Percentiles rank a stretch among this genome's conserved stretches.
These are phyloP conservation scores for Aphidius gifuensis DNA, from an alignment of 1,140 invertebrate species.

Conservation along the genomic window DNA sequence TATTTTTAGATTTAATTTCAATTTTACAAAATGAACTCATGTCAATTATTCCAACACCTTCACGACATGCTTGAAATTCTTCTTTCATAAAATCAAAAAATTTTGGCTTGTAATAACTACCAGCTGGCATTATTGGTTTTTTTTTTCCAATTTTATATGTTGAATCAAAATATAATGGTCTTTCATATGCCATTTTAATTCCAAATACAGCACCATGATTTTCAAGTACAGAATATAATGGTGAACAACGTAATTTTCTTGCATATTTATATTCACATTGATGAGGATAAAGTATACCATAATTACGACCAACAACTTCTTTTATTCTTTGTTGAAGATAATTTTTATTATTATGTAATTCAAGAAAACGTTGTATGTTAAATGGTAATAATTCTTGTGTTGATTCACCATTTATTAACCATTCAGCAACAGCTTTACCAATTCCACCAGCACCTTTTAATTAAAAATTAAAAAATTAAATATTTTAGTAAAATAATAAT, in stretches of 20 bases:
- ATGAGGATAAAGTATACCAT: conserved; percentile 66
- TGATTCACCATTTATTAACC: conserved; percentile 68
- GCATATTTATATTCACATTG: conserved; percentile 66
- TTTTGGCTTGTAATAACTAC: conserved; percentile 68
- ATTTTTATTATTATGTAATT: conserved; percentile 75
- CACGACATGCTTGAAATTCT: conserved; percentile 77
- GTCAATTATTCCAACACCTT: conserved; percentile 77
- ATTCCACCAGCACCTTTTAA: conserved; percentile 66
- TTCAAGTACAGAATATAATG: conserved; percentile 74
- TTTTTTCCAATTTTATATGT: conserved; percentile 52
- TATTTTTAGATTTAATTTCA: conserved; percentile 65
- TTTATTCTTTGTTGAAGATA: conserved; percentile 71
- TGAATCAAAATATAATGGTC: conserved; percentile 64
- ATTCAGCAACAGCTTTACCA: conserved; percentile 71
- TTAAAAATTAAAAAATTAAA: not conserved
- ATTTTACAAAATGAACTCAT: conserved; percentile 86
- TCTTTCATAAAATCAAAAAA: conserved; percentile 74
- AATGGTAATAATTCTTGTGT: conserved; percentile 64
- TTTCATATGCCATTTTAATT: conserved; percentile 83
- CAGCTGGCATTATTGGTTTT: conserved; percentile 56
- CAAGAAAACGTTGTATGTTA: conserved; percentile 75
- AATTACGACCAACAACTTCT: conserved; percentile 72
- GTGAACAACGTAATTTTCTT: conserved; percentile 72
- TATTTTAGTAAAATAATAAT: too few species aligned
- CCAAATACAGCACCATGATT: conserved; percentile 75